A percentile compares a stretch with the other conserved stretches of the same genome.
Conservation (phyloP, 2,888 invertebrate species). For the Cylloceria caligata region DNA sequence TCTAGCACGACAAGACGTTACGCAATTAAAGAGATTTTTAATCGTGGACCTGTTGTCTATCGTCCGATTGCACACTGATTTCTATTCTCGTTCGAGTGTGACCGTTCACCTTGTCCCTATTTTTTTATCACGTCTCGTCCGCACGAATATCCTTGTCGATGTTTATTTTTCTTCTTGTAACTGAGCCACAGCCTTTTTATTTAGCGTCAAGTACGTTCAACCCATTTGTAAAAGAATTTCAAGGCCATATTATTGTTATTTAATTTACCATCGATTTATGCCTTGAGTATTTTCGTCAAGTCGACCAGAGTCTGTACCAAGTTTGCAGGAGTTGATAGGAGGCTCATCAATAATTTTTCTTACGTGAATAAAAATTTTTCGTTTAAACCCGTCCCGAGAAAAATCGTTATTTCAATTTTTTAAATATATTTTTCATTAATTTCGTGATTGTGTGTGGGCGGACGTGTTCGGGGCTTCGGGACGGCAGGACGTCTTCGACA, state of each 20-base stretch:
- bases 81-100: slow-evolving; percentile 62
- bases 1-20: slow-evolving; percentile 42
- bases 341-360: slow-evolving; percentile 48
- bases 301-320: not conserved
- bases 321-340: no score
- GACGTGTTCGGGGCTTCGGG: slow-evolving; percentile 75
- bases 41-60: slow-evolving; percentile 40
- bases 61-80: slow-evolving; percentile 45
- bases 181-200: slow-evolving; percentile 15
- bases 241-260: not conserved
- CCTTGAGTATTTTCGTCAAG: not conserved
- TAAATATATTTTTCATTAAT: slow-evolving; percentile 23
- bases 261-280: not conserved
- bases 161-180: slow-evolving; percentile 20
- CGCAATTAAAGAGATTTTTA: slow-evolving; percentile 49
- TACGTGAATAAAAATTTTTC: not conserved
- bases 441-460: slow-evolving; percentile 61
- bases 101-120: slow-evolving; percentile 56
- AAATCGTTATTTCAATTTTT: slow-evolving; percentile 8
- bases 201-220: slow-evolving; percentile 10
- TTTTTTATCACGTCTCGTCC: slow-evolving; percentile 44
- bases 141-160: slow-evolving; percentile 55
- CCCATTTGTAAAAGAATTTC: not conserved
- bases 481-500: slow-evolving; percentile 89
- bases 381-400: slow-evolving; percentile 3